Base-by-base conservation (phyloP, 2,797 vertebrate genomes). In the Syngnathus rostellatus region DNA sequence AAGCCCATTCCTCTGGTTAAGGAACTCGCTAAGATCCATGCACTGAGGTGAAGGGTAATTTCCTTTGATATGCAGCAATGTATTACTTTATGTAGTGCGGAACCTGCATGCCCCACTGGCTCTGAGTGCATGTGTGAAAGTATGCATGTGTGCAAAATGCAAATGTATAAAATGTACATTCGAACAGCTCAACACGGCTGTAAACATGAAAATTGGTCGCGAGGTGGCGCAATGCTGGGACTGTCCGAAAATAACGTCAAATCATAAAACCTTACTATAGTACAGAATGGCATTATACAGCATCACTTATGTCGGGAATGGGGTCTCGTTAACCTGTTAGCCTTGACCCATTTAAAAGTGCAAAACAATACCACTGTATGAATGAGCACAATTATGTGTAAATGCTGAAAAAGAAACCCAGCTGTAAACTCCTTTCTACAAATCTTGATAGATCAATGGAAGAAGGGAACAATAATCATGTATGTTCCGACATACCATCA, bases 1-100 rank as follows among this genome's bases (percentile, higher is more conserved):
- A 90, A 90, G 88, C 89, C 89, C 88, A 89, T 90, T 90, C 88
- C 89, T 86, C 81, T 88, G 87, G 84, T 89, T 89, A 82, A 84
- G 83, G 83, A 89, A 89, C 86, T 86, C 83, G 81, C 86, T 89
- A 82, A 89, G 86, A 90, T 88, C 86, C 80, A 67, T 84, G 87
- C 85, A 83, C 86, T 72, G 81, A 90, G 90, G 90, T 92, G 90
- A 91, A 90, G 89, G 90, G 88, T 89, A 90, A 91, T 90, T 90
- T 90, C 88, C 89, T 88, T 88, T 90, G 88, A 90, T 90, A 87
- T 87, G 84, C 85, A 81, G 77, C 79, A 75, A 86, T 82, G 86
- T 81, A 86, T 86, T 87, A 86, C 84, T 84, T 77, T 82, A 86
- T 77, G 81, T 82, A 79, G 82, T 81, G 80, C 73, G 79, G 75